Base-by-base conservation (phyloP, 1,140 invertebrate species). In the Bilobella aurantiaca region DNA sequence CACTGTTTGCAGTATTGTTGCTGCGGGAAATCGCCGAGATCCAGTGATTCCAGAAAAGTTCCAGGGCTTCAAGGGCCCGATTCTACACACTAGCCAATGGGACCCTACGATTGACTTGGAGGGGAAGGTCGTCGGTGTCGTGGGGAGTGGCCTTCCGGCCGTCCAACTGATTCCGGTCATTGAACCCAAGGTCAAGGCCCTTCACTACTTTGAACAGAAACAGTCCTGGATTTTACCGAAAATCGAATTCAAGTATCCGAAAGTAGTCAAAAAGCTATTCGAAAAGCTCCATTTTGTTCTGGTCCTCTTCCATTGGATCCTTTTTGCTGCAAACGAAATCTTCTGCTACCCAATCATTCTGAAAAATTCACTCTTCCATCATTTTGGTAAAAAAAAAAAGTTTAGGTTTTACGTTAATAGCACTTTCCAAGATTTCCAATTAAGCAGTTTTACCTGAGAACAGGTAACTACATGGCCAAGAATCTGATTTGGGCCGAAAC, bases 121-220 rank as follows among this genome's bases (percentile, higher is more conserved):
- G 23, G 23, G 53, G n/a, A 65, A 65, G 31, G 62, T 25, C 2
- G 69, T 70, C 2, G 69, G 58, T 16, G 61, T 71, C 3, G 47
- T 71, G 2, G 69, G 69, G 8, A 42, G 28, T 34, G 66, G 66
- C 23, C 56, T 64, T n/a, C 61, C 47, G 58, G 64, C 66, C 23
- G 34, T 68, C 18, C 69, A 68, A 61, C 47, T 71, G 1, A 66
- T 71, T 47, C 69, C 66, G 28, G 37, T 28, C 1, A 68, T 71
- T 53, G 66, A 31, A 1, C 23, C 37, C 5, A 59, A 61, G 37
- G 69, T 71, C 14, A 66, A 66, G 30, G 27, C 46, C 2, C 63
- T 71, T 25, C 42, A 67, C 34, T 31, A 31, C 2, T 71, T 53
- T 58, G 66, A 71, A 58, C 47, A 66, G 32, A 29, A 63, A 3